Evolutionary conservation across 2,113 vertebrate genomes (phyloP).

Genomic region (Lepisosteus osseus): DNA sequence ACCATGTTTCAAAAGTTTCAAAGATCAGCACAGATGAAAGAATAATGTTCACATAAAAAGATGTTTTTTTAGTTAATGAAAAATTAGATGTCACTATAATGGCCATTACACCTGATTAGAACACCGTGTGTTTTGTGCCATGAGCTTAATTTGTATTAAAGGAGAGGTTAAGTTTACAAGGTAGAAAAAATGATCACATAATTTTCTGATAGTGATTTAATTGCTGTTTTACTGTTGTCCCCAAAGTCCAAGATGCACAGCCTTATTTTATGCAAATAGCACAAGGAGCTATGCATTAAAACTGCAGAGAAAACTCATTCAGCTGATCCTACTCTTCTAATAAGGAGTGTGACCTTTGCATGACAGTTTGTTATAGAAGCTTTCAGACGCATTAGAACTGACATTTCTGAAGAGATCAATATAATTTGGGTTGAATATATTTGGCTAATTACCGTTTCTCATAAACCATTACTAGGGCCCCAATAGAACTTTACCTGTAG

Average conservation of each 20-base stretch:
- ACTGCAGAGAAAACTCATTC: not conserved
- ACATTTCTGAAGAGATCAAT: constrained; percentile 28
- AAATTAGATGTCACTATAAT: no score
- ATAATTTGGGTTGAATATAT: constrained; percentile 46
- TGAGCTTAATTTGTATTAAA: no score
- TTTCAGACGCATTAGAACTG: constrained; percentile 28
- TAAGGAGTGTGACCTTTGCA: constrained; percentile 28
- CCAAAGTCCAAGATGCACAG: not conserved
- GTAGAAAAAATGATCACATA: not conserved
- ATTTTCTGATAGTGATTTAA: not conserved
- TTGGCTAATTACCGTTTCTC: constrained; percentile 38
- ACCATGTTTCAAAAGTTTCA: no score
- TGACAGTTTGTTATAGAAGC: constrained; percentile 32
- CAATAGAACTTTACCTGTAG: not conserved
- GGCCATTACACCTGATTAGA: no score
- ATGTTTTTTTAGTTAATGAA: no score
- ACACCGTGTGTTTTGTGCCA: no score
- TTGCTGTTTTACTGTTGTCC: not conserved
- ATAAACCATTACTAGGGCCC: not conserved
- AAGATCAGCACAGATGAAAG: no score
- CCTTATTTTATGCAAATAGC: not conserved
- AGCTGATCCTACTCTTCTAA: not conserved
- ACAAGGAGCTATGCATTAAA: not conserved
- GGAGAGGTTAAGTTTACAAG: no score
- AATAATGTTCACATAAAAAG: no score